phyloP scores from a whole-genome alignment of 1,140 invertebrate genomes.

The Drosophila kohkoa region DNA sequence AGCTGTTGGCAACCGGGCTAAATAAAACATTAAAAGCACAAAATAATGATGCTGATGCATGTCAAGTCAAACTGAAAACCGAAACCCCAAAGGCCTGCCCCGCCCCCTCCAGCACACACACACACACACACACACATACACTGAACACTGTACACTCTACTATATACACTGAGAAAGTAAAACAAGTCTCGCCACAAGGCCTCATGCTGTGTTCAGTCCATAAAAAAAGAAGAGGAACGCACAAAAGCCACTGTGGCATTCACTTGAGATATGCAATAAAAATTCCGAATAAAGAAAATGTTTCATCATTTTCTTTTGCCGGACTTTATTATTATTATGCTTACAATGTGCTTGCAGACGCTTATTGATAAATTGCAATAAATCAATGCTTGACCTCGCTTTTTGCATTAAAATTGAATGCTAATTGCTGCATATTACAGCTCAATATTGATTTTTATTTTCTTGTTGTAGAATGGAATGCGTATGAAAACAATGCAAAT shows the following conservation, averaged over 20 bases:
- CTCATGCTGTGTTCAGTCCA: conserved; percentile 7
- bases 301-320: not conserved
- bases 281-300: conserved; percentile 1
- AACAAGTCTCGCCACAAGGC: conserved; percentile 34
- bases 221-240: not conserved
- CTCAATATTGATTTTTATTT: not conserved
- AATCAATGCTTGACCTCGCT: not conserved
- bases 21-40: conserved; percentile 82
- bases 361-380: not conserved
- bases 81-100: conserved; percentile 62
- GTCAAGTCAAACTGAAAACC: conserved; percentile 80
- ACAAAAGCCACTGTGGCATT: conserved; percentile 53
- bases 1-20: conserved; percentile 72
- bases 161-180: conserved; percentile 24
- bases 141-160: conserved; percentile 25
- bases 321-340: not conserved
- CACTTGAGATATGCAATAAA: conserved; percentile 17
- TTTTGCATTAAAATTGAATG: not conserved
- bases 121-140: not conserved
- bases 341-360: not conserved
- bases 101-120: not conserved
- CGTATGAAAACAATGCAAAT: too few relatives aligned
- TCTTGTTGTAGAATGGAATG: not conserved
- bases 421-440: not conserved
- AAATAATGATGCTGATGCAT: conserved; percentile 81